Conservation (phyloP, 2,888 invertebrate species). For the Abscondita cerata region DNA sequence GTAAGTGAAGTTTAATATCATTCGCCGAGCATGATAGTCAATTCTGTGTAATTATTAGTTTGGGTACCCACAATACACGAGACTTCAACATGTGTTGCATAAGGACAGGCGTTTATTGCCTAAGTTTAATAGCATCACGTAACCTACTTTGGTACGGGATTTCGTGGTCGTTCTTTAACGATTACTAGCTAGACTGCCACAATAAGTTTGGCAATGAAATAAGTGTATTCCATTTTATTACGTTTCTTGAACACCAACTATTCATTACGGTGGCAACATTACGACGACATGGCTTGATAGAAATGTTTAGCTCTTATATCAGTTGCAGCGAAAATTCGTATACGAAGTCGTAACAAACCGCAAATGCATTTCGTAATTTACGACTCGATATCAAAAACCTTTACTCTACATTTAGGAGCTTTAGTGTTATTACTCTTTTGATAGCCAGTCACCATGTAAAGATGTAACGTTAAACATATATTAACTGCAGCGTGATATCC, state of each 20-base stretch:
- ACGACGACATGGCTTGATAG: neutral
- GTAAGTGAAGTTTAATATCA: neutral
- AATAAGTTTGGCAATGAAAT: constrained; percentile 18
- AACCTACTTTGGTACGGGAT: constrained; percentile 6
- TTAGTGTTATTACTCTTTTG: constrained; percentile 11
- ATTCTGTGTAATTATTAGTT: constrained; percentile 7
- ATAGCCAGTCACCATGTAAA: constrained; percentile 8
- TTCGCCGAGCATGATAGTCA: neutral
- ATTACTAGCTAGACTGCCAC: constrained; percentile 6
- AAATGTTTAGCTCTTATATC: neutral
- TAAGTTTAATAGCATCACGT: constrained; percentile 13
- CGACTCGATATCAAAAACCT: constrained; percentile 3
- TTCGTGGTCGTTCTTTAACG: constrained; percentile 12
- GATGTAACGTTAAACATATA: constrained; percentile 2
- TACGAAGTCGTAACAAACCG: neutral
- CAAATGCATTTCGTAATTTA: constrained; percentile 4
- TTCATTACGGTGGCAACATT: neutral
- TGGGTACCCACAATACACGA: constrained; percentile 6
- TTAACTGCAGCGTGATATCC: constrained; percentile 7
- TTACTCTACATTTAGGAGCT: constrained; percentile 1
- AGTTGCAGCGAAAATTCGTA: neutral
- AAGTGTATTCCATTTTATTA: constrained; percentile 11
- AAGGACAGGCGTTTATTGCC: constrained; percentile 18
- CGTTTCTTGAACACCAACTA: neutral
- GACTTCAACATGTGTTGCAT: constrained; percentile 11